These are phyloP conservation scores for Watsonalla binaria DNA, from an alignment of 2,888 invertebrate species.

Conservation along the genomic window DNA sequence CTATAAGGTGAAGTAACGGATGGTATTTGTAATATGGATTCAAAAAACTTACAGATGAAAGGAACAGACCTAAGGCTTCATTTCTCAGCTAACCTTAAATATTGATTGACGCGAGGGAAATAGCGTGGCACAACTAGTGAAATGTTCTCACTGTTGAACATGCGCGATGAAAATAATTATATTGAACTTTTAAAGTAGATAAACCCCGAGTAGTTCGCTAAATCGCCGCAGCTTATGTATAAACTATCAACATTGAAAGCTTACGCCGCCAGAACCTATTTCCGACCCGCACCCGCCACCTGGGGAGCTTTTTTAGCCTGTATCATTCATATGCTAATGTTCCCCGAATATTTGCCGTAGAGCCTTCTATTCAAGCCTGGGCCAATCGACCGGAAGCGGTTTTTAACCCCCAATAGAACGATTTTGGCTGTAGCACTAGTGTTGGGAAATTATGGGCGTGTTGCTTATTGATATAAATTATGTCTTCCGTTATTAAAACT, in stretches of 20 bases:
- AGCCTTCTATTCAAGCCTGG: conserved; percentile 1
- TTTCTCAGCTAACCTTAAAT: too few species aligned
- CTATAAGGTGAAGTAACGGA: too few species aligned
- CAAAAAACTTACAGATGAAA: too few species aligned
- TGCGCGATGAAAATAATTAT: too few species aligned
- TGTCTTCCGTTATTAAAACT: not conserved
- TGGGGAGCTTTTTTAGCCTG: conserved; percentile 58
- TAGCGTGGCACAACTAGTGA: too few species aligned
- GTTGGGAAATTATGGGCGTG: not conserved
- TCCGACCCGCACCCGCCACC: conserved; percentile 57
- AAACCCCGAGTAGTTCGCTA: too few species aligned
- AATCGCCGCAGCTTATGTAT: conserved; percentile 7
- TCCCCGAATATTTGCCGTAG: conserved; percentile 42
- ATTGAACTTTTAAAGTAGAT: too few species aligned
- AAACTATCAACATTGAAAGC: conserved; percentile 16
- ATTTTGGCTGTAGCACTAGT: conserved; percentile 1
- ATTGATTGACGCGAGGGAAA: too few species aligned
- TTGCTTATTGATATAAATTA: not conserved
- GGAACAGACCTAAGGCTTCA: too few species aligned
- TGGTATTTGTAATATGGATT: too few species aligned
- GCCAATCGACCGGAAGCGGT: conserved; percentile 6
- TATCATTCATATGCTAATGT: conserved; percentile 73
- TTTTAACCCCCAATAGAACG: conserved; percentile 8
- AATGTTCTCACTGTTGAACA: too few species aligned
- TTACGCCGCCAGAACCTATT: conserved; percentile 48